Base-by-base conservation (phyloP, 2,797 vertebrate genomes). In the Anniella stebbinsi region DNA sequence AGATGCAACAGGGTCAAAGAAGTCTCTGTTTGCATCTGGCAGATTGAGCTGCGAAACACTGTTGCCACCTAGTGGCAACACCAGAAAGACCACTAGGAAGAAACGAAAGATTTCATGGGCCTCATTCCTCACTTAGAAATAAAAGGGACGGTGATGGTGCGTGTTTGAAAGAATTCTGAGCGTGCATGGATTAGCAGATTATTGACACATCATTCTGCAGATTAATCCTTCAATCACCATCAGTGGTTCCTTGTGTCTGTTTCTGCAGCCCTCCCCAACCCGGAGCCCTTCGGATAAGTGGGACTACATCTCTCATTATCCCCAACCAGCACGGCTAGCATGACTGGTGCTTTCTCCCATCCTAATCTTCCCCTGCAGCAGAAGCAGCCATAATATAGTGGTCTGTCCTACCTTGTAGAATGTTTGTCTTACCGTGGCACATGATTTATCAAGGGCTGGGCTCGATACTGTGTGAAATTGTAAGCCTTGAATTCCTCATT, bases 401-500 rank as follows among this genome's bases (percentile, higher is more conserved):
- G 0, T 0, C 0, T 0, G 54, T 0, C 77, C 88, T 90, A 5
- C 90, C 87, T 2, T 45, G 0, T 25, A 0, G 33, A 1, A 15
- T 28, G 2, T n/a, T 8, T 80, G 11, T 67, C 45, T 38, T 98
- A 98, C 98, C 98, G 98, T 69, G 98, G 98, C 21, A 98, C 98
- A 60, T 99, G 98, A 85, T 97, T 98, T 86, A 98, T 97, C 83
- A 99, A 96, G 0, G 97, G 97, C 96, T 99, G 98, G 0, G 98
- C 96, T 89, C 97, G 97, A 96, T 99, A 98, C 41, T 97, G 98
- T 1, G 97, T 98, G 91, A 98, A 99, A 90, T 96, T 98, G 92
- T 98, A 98, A 2, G 97, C 97, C 93, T 97, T 97, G 94, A 99
- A 99, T 93, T 99, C 98, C 1, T 98, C 95, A 30, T 98, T 98